These are phyloP conservation scores for Drosophila teissieri DNA, from an alignment of 1,140 invertebrate genomes.

Conservation along the genomic window DNA sequence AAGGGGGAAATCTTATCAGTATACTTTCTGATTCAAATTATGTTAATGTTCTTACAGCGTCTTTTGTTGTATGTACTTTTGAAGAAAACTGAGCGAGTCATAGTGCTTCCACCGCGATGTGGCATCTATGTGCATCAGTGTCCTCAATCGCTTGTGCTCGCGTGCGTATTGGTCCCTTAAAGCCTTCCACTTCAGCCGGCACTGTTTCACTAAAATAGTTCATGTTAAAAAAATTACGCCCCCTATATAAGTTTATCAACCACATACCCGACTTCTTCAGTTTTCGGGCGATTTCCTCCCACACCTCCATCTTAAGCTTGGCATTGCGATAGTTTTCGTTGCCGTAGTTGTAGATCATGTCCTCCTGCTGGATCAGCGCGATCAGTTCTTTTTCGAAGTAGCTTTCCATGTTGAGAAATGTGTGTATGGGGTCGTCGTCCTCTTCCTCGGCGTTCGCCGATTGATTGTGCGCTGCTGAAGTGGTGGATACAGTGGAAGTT, in stretches of 20 bases:
- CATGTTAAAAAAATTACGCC: neutral
- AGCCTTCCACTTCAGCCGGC: conserved; percentile 81
- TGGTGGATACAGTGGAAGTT: conserved; percentile 18
- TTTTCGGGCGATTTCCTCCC: conserved; percentile 81
- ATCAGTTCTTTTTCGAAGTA: conserved; percentile 82
- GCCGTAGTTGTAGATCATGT: conserved; percentile 77
- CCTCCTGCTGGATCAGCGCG: conserved; percentile 71
- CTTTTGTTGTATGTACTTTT: conserved; percentile 80
- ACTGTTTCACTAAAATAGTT: conserved; percentile 65
- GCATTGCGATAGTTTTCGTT: conserved; percentile 81
- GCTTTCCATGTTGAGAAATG: conserved; percentile 79
- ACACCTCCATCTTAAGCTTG: conserved; percentile 72
- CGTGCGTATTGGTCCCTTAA: conserved; percentile 82
- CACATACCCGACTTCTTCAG: conserved; percentile 71
- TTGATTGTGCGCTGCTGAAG: conserved; percentile 26
- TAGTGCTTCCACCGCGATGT: conserved; percentile 82
- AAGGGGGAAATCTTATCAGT: neutral
- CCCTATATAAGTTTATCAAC: neutral
- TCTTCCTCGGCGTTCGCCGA: conserved; percentile 66
- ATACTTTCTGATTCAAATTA: too few species aligned
- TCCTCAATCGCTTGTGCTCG: conserved; percentile 77
- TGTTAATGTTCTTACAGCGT: conserved; percentile 44
- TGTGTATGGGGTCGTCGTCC: conserved; percentile 80
- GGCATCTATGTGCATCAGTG: conserved; percentile 57
- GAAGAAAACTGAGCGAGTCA: conserved; percentile 73